These are phyloP conservation scores for Sapayoa aenigma DNA, from an alignment of 2,113 vertebrate genomes.

Conservation along the genomic window DNA sequence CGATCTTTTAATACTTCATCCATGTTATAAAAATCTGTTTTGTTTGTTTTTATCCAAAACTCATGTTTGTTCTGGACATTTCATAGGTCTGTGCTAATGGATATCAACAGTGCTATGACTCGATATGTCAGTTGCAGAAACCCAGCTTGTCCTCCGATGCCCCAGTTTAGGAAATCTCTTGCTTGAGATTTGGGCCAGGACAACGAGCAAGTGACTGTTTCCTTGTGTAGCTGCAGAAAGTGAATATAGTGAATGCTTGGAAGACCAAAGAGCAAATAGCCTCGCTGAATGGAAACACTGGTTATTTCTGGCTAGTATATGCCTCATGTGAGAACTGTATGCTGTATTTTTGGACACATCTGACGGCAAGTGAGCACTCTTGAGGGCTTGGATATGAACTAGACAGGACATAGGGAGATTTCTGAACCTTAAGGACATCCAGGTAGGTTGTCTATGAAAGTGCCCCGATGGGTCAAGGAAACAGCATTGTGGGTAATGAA, in stretches of 20 bases:
- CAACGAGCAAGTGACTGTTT: constrained; percentile 27
- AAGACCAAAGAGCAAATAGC: constrained; percentile 35
- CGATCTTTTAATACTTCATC: neutral
- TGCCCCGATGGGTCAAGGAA: neutral
- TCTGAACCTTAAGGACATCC: neutral
- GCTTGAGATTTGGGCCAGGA: neutral
- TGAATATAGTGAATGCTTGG: neutral
- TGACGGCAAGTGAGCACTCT: neutral
- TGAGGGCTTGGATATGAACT: neutral
- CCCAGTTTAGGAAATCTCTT: neutral
- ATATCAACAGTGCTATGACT: neutral
- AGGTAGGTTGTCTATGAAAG: neutral
- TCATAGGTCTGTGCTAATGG: neutral
- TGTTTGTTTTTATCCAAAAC: constrained; percentile 5
- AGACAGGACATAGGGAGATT: neutral
- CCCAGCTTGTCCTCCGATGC: constrained; percentile 24
- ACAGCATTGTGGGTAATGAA: neutral
- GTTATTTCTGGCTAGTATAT: constrained; percentile 28
- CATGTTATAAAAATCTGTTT: neutral
- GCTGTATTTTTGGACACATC: constrained; percentile 29
- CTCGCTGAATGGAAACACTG: neutral
- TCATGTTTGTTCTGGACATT: neutral
- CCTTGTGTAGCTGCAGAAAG: neutral
- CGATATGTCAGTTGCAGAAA: neutral
- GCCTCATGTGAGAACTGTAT: constrained; percentile 5